phyloP scores from a whole-genome alignment of 2,888 invertebrate genomes.

The Lasioglossum leucozonium region DNA sequence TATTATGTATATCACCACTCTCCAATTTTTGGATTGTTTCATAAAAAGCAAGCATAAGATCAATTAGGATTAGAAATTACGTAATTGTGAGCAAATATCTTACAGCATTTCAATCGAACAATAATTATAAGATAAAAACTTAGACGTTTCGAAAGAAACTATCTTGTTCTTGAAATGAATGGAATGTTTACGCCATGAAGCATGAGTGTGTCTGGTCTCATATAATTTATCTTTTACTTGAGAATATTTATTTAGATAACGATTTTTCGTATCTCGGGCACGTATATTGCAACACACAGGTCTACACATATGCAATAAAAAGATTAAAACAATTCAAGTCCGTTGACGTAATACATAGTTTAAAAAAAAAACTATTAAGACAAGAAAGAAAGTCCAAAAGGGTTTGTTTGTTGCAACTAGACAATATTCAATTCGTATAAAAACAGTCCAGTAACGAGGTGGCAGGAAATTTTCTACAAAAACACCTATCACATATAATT shows the following conservation, averaged over 20 bases:
- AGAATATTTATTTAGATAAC: conserved; percentile 4
- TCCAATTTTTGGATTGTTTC: too few relatives aligned
- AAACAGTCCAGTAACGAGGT: neutral
- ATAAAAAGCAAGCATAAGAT: too few relatives aligned
- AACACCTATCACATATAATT: too few relatives aligned
- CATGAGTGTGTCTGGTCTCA: neutral
- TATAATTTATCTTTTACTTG: neutral
- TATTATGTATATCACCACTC: too few relatives aligned
- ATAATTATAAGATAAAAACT: neutral
- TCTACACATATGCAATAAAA: neutral
- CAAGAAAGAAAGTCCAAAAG: too few relatives aligned
- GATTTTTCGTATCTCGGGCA: neutral
- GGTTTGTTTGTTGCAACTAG: too few relatives aligned
- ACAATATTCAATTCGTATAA: neutral
- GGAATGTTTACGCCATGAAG: neutral
- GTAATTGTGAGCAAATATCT: neutral
- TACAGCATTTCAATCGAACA: neutral
- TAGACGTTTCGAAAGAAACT: neutral
- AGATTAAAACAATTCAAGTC: neutral
- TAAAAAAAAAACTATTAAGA: neutral
- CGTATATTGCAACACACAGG: neutral
- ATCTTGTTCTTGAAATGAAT: neutral
- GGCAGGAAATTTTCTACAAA: neutral
- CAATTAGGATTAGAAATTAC: too few relatives aligned
- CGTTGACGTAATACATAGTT: neutral